These are phyloP conservation scores for Odontothrips loti DNA, from an alignment of 2,888 invertebrate genomes.

Conservation along the genomic window DNA sequence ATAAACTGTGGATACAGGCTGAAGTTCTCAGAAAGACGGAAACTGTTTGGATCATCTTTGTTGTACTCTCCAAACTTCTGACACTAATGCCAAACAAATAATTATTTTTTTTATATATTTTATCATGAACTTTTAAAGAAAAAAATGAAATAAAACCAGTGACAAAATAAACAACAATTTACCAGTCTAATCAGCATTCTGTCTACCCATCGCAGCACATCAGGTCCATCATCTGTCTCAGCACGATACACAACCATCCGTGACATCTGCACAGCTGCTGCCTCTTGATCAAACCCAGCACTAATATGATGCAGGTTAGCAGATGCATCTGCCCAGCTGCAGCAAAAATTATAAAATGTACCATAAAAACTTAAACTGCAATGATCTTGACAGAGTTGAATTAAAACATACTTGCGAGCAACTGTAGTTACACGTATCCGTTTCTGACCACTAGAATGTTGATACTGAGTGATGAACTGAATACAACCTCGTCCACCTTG, in stretches of 20 bases:
- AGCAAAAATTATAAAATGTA: slow-evolving; percentile 31
- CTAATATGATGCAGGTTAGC: slow-evolving; percentile 85
- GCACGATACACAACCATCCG: slow-evolving; percentile 94
- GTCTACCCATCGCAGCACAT: slow-evolving; percentile 98
- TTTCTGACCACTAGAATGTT: slow-evolving; percentile 92
- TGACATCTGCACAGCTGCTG: slow-evolving; percentile 95
- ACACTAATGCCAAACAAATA: slow-evolving; percentile 59
- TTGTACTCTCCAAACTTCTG: slow-evolving; percentile 99
- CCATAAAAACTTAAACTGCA: neutral
- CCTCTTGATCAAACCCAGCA: slow-evolving; percentile 97
- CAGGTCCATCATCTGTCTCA: slow-evolving; percentile 91
- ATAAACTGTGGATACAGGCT: slow-evolving; percentile 99
- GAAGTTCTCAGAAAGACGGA: slow-evolving; percentile 93
- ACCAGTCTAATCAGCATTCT: slow-evolving; percentile 95
- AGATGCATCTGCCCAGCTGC: slow-evolving; percentile 92
- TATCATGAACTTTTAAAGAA: neutral
- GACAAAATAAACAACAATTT: slow-evolving; percentile 38
- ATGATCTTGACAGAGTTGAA: neutral
- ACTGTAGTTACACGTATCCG: slow-evolving; percentile 94
- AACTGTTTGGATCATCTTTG: slow-evolving; percentile 95
- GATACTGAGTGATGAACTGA: slow-evolving; percentile 98
- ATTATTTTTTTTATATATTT: slow-evolving; percentile 18
- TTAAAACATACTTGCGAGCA: slow-evolving; percentile 74
- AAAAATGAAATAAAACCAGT: neutral
- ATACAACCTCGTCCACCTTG: slow-evolving; percentile 95